A percentile compares a stretch with the other conserved stretches of the same genome.
Conservation (phyloP, 2,888 invertebrate genomes). For the Aphrophora alni region DNA sequence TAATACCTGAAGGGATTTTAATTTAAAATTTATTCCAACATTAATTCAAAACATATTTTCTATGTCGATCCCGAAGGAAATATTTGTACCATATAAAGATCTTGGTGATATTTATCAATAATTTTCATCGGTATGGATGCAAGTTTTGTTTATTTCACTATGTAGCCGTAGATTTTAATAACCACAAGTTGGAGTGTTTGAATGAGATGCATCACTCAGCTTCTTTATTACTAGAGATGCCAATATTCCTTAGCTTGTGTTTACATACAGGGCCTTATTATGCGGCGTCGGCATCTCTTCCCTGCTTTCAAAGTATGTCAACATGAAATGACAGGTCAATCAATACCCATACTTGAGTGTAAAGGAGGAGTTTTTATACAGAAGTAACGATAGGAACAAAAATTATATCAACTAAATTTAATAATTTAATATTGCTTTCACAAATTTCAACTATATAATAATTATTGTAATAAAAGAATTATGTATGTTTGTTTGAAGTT, state of each 20-base stretch:
- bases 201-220: neutral
- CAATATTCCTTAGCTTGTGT: neutral
- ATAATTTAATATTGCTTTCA: no score
- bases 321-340: neutral
- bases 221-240: neutral
- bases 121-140: neutral
- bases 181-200: neutral
- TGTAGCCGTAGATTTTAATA: neutral
- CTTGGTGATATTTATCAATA: neutral
- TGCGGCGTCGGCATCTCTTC: neutral
- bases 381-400: no score
- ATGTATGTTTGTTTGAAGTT: no score
- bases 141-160: neutral
- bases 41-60: neutral
- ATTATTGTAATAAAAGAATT: no score
- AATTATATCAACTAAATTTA: no score
- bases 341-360: neutral
- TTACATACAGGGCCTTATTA: neutral
- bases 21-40: neutral
- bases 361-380: no score
- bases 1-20: neutral
- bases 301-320: neutral
- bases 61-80: neutral
- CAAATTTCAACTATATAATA: no score
- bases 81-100: neutral